phyloP scores from a whole-genome alignment of 2,888 invertebrate genomes.

The Acleris holmiana region DNA sequence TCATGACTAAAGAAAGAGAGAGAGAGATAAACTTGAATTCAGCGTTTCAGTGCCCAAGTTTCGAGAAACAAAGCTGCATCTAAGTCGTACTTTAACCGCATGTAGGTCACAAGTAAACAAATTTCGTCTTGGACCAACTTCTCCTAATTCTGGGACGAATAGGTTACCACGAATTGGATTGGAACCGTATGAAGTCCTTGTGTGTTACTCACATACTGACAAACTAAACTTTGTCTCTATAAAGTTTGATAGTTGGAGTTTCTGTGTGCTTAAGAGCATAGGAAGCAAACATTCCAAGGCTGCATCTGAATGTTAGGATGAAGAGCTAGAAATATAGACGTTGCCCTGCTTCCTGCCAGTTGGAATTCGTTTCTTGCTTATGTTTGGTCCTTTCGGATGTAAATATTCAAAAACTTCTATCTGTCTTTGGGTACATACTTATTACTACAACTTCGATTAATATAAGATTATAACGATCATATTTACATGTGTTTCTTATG shows the following conservation, averaged over 20 bases:
- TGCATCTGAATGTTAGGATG: no score
- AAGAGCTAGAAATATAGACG: no score
- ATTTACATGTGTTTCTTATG: no score
- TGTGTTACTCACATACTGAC: conserved; percentile 3
- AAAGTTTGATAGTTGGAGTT: neutral
- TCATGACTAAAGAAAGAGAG: neutral
- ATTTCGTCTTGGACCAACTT: neutral
- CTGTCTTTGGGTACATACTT: no score
- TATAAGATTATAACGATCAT: no score
- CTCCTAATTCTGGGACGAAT: neutral
- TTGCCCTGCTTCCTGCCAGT: no score
- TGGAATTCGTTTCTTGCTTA: no score
- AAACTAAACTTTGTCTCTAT: conserved; percentile 2
- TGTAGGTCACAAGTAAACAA: conserved; percentile 17
- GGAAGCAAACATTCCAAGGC: no score
- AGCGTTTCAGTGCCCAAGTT: neutral
- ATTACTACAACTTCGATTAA: no score
- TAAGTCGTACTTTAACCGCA: conserved; percentile 1
- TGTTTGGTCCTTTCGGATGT: no score
- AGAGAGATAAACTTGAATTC: neutral
- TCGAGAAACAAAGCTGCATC: conserved; percentile 3
- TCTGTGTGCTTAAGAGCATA: no score
- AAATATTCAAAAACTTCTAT: no score
- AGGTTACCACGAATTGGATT: conserved; percentile 4
- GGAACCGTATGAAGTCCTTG: neutral